These are phyloP conservation scores for Amphipoea oculea DNA, from an alignment of 2,888 invertebrate species.

Conservation along the genomic window DNA sequence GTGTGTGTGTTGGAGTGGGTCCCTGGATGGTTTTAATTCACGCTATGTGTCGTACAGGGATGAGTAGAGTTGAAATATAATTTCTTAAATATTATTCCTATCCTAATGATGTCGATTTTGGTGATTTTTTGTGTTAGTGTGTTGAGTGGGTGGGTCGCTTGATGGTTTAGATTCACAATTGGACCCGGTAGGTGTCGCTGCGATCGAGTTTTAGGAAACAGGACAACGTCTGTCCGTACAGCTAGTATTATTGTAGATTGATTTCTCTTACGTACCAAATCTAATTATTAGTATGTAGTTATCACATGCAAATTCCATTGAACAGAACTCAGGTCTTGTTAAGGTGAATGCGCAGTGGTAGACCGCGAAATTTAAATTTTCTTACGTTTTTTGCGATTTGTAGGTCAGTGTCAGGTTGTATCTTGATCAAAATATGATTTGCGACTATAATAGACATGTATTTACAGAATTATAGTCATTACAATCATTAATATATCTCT, in stretches of 20 bases:
- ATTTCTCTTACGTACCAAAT: background rate
- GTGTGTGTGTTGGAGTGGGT: too few relatives aligned
- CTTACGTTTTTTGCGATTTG: too few relatives aligned
- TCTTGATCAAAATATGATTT: too few relatives aligned
- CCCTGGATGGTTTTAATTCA: too few relatives aligned
- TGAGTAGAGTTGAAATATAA: background rate
- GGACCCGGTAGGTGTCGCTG: background rate
- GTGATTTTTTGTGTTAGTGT: background rate
- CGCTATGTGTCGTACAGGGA: too few relatives aligned
- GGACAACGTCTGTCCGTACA: background rate
- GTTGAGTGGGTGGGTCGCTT: background rate
- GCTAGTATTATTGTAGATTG: background rate
- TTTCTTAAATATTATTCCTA: background rate
- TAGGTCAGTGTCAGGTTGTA: too few relatives aligned
- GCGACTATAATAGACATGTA: too few relatives aligned
- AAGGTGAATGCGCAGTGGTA: too few relatives aligned
- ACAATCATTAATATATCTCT: too few relatives aligned
- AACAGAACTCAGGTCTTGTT: background rate
- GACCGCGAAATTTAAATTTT: too few relatives aligned
- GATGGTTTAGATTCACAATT: background rate
- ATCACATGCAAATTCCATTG: conserved; percentile 30
- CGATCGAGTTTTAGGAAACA: background rate
- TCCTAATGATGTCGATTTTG: background rate
- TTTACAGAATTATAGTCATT: too few relatives aligned
- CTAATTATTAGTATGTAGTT: background rate